Conservation (phyloP, 2,113 vertebrate genomes). For the Pristiophorus japonicus region DNA sequence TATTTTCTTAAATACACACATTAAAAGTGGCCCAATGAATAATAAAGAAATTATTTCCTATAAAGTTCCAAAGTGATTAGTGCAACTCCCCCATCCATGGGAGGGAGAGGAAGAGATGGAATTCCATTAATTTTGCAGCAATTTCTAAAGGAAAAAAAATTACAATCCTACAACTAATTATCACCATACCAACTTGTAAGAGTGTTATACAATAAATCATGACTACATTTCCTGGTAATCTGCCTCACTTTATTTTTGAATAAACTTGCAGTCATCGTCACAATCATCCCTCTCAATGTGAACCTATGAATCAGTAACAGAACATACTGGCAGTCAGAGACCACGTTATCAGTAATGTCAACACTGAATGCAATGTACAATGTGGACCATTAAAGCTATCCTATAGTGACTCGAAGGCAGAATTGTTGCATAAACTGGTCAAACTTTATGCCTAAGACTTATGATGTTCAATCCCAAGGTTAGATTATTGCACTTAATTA, state of each 20-base stretch:
- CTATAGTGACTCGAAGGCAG: background rate
- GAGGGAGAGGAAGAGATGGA: background rate
- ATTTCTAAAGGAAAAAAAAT: background rate
- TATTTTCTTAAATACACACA: background rate
- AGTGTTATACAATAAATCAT: background rate
- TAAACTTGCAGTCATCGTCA: background rate
- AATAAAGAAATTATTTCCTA: background rate
- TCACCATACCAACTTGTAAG: background rate
- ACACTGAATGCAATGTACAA: background rate
- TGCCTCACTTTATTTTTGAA: background rate
- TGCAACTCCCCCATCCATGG: background rate
- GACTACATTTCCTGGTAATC: background rate
- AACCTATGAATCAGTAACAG: background rate
- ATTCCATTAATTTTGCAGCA: background rate
- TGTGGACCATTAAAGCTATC: background rate
- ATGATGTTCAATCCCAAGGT: background rate
- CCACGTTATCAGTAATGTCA: background rate
- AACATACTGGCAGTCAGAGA: background rate
- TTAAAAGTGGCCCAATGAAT: background rate
- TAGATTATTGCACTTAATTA: background rate
- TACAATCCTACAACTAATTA: background rate
- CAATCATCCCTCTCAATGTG: background rate
- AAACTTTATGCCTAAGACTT: background rate
- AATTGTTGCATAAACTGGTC: background rate
- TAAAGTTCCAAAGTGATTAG: background rate